phyloP scores from a whole-genome alignment of 64 coral and sea anemone species.

The Stichodactyla helianthus region DNA sequence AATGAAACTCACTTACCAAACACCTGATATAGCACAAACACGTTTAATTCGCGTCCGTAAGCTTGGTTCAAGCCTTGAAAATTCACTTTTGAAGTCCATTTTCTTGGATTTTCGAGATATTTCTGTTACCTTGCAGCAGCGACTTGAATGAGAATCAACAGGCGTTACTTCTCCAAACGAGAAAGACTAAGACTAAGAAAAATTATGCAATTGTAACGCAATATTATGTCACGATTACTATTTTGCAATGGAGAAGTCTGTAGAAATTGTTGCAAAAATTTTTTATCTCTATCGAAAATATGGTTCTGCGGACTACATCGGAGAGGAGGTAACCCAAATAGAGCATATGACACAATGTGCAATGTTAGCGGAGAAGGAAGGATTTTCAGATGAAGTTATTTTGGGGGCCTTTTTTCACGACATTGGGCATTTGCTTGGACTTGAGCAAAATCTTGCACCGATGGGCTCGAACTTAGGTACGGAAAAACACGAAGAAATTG shows the following conservation, averaged over 20 bases:
- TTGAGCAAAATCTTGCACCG: constrained; percentile 40
- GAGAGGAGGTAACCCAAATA: constrained; percentile 73
- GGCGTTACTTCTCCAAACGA: background rate
- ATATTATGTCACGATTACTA: background rate
- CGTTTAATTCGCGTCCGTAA: constrained; percentile 65
- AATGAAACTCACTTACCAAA: constrained; percentile 56
- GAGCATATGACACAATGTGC: constrained; percentile 89
- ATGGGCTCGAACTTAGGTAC: constrained; percentile 78
- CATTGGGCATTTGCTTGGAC: constrained; percentile 86
- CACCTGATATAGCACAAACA: constrained; percentile 58
- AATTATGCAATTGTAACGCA: background rate
- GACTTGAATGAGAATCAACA: background rate
- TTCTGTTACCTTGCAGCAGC: background rate
- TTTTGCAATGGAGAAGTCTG: constrained; percentile 33
- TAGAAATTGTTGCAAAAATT: constrained; percentile 32
- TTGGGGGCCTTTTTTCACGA: constrained; percentile 86
- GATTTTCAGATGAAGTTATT: constrained; percentile 59
- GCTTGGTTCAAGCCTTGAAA: constrained; percentile 58
- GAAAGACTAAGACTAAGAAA: background rate
- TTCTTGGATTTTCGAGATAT: background rate
- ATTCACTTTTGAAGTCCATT: constrained; percentile 68
- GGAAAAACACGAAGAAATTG: constrained; percentile 59
- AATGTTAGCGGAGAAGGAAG: constrained; percentile 92
- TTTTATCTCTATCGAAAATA: constrained; percentile 84
- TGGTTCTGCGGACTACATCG: constrained; percentile 78